phyloP scores from a whole-genome alignment of 2,888 invertebrate genomes.

The Macrophya alboannulata region DNA sequence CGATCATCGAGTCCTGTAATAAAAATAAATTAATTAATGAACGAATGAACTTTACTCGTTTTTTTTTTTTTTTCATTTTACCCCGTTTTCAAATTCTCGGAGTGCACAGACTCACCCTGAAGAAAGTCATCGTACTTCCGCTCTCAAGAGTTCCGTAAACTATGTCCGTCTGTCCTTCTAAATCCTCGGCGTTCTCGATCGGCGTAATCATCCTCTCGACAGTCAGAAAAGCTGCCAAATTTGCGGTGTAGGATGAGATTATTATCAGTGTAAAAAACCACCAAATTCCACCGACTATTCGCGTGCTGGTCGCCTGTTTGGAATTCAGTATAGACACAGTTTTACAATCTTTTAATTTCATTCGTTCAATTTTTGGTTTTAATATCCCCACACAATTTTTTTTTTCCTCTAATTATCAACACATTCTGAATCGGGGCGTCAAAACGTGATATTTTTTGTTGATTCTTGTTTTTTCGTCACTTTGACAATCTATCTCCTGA shows the following conservation, averaged over 20 bases:
- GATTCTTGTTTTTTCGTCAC: background rate
- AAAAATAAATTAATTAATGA: slow-evolving; percentile 33
- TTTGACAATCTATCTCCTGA: background rate
- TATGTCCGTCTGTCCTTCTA: slow-evolving; percentile 92
- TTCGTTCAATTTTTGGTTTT: background rate
- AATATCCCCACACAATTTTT: background rate
- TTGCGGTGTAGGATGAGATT: slow-evolving; percentile 95
- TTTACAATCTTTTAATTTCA: background rate
- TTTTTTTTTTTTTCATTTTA: background rate
- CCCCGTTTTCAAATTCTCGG: background rate
- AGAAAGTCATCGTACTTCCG: slow-evolving; percentile 95
- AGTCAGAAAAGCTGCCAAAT: slow-evolving; percentile 94
- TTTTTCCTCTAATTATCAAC: no score
- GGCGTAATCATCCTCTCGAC: slow-evolving; percentile 94
- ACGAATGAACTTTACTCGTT: background rate
- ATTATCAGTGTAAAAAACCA: slow-evolving; percentile 97
- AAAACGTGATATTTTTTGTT: no score
- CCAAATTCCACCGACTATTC: slow-evolving; percentile 94
- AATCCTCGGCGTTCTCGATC: slow-evolving; percentile 92
- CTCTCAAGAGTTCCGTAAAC: slow-evolving; percentile 91
- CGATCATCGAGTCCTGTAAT: slow-evolving; percentile 89
- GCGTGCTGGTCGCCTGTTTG: slow-evolving; percentile 85
- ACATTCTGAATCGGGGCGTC: no score
- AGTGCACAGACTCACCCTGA: slow-evolving; percentile 84
- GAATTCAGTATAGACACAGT: background rate